Conservation (phyloP, 2,113 vertebrate genomes). For the human (Homo sapiens) region GRCh38 chr7:27906001-27906500, state of each 20-base stretch:
- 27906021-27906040: not conserved
- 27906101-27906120: not conserved
- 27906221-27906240: accelerated
- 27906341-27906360: not conserved
- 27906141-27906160: too few species aligned
- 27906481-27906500: not conserved
- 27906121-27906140: not conserved
- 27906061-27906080: not conserved
- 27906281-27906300: not conserved
- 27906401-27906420: conserved; percentile 34
- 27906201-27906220: accelerated
- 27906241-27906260: not conserved
- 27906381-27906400: conserved; percentile 33
- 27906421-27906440: not conserved
- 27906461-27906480: not conserved
- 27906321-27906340: not conserved
- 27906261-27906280: accelerated
- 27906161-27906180: not conserved
- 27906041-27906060: conserved; percentile 12
- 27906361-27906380: not conserved
- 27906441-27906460: not conserved
- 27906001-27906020: not conserved
- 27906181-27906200: not conserved
- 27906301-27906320: not conserved
- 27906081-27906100: not conserved